Percentiles rank a stretch among this genome's conserved stretches.
Conservation (phyloP, 2,113 vertebrate species). For the Callipepla squamata region DNA sequence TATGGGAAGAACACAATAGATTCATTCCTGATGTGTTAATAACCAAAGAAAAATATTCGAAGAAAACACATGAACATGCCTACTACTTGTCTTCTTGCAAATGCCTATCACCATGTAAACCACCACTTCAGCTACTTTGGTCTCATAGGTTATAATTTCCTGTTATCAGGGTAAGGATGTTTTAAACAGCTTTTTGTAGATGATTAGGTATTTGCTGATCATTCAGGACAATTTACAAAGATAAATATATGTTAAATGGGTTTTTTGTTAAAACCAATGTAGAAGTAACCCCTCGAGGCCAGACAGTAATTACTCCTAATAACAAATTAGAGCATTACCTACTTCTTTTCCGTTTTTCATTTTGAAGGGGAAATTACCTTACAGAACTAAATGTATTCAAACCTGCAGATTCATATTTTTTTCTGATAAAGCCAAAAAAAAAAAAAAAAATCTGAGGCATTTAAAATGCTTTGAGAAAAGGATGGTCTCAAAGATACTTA, state of each 20-base stretch:
- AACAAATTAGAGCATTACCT: constrained; percentile 87
- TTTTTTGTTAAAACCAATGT: constrained; percentile 82
- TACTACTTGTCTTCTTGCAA: constrained; percentile 19
- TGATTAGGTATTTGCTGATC: constrained; percentile 74
- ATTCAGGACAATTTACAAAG: constrained; percentile 85
- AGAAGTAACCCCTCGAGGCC: constrained; percentile 80
- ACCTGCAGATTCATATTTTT: constrained; percentile 52
- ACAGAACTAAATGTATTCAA: constrained; percentile 72
- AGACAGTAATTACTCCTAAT: constrained; percentile 87
- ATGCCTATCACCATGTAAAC: constrained; percentile 56
- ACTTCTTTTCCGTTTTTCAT: constrained; percentile 79
- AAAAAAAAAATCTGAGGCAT: accelerated
- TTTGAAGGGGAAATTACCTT: constrained; percentile 81
- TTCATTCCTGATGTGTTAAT: background rate
- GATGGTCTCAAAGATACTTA: background rate
- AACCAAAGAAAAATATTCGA: background rate
- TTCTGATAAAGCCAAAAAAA: constrained; percentile 3
- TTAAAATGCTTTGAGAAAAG: background rate
- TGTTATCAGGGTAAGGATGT: constrained; percentile 67
- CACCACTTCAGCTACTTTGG: constrained; percentile 49
- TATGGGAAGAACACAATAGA: background rate
- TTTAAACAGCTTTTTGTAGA: constrained; percentile 70
- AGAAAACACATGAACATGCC: constrained; percentile 12
- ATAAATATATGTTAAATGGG: constrained; percentile 85
- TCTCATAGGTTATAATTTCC: constrained; percentile 71